Conservation (phyloP, 2,888 invertebrate species). For the Sepioteuthis lessoniana region DNA sequence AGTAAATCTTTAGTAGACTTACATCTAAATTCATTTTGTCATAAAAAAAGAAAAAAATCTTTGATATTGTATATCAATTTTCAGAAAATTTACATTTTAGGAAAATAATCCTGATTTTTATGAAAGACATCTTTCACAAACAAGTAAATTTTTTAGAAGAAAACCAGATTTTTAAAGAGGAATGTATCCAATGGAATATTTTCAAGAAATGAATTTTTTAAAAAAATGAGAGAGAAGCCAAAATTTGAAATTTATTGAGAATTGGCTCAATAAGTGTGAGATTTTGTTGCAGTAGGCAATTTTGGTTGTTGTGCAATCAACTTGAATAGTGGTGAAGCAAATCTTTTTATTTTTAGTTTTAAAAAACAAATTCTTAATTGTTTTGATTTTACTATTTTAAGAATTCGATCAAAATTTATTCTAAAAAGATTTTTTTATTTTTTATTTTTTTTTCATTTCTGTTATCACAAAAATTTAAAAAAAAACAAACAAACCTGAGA, state of each 20-base stretch:
- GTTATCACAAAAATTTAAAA: background rate
- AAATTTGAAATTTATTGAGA: background rate
- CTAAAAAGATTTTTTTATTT: background rate
- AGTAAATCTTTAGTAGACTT: background rate
- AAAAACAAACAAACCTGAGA: background rate
- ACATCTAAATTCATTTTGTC: background rate
- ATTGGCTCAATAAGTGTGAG: background rate
- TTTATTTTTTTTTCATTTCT: background rate
- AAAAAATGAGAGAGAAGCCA: background rate
- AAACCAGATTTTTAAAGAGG: background rate
- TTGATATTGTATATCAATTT: background rate
- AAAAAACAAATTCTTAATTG: background rate
- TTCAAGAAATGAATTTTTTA: too few relatives aligned
- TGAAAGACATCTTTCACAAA: background rate
- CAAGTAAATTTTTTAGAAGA: background rate
- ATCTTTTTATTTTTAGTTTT: too few relatives aligned
- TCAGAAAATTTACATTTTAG: background rate
- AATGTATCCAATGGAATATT: background rate
- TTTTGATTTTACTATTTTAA: background rate
- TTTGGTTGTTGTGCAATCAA: background rate
- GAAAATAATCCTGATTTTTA: background rate
- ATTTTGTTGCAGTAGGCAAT: background rate
- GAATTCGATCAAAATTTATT: background rate
- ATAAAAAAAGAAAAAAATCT: background rate
- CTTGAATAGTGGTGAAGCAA: background rate